Conservation (phyloP, 2,113 vertebrate species). For the Caloenas nicobarica region DNA sequence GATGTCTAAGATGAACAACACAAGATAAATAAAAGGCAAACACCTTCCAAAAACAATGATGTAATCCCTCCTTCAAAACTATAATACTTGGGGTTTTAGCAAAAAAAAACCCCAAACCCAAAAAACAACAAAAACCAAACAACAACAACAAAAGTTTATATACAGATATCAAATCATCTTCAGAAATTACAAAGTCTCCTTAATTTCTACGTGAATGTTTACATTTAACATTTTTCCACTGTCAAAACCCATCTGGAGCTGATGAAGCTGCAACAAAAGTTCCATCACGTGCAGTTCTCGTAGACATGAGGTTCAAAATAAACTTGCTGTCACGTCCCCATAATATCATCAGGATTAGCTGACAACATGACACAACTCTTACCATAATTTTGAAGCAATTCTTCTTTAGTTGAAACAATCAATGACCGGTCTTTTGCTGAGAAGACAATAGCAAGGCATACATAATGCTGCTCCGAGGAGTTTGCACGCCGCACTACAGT, state of each 20-base stretch:
- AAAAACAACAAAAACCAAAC: too few relatives aligned
- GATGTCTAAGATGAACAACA: not conserved
- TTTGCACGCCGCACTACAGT: conserved; percentile 90
- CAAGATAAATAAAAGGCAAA: not conserved
- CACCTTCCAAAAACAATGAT: not conserved
- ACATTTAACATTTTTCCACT: not conserved
- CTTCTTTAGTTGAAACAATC: conserved; percentile 96
- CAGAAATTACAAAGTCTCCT: not conserved
- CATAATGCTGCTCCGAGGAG: conserved; percentile 94
- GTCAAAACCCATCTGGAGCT: not conserved
- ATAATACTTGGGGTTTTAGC: not conserved
- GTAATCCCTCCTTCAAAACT: not conserved
- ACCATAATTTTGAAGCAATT: conserved; percentile 94
- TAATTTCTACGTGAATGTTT: not conserved
- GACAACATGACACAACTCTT: not conserved
- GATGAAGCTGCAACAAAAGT: not conserved
- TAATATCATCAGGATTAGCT: not conserved
- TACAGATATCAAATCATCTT: not conserved
- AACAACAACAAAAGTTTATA: too few relatives aligned
- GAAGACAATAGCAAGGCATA: conserved; percentile 92
- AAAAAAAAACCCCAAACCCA: not conserved
- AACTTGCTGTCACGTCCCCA: not conserved
- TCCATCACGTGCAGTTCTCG: not conserved
- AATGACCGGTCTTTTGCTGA: conserved; percentile 91
- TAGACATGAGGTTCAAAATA: not conserved